Evolutionary conservation across 2,888 invertebrate species (phyloP), one percentile per base, ranked within the genome.

Genomic region (Zonitis immaculata): DNA sequence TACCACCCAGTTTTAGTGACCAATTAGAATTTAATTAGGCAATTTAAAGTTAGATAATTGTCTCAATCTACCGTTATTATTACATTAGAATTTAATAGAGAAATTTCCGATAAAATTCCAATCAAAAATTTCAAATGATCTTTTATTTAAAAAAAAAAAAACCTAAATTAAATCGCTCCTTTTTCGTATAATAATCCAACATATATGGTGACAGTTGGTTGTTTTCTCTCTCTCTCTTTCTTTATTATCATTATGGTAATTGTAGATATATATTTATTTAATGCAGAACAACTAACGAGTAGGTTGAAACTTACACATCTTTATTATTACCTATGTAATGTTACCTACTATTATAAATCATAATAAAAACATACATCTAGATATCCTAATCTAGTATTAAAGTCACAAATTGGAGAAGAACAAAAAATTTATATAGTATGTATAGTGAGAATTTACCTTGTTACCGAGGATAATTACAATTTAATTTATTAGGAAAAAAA

Each of bases 11-110:
- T 49, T 59, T 54, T 54, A 52, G n/a, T 51, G 54, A 50, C 57
- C 64, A 62, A 65, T 65, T 64, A 63, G 64, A 64, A 65, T 63
- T n/a, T 66, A 65, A 66, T 66, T 66, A 64, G 64, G 61, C 57
- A 63, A 61, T 57, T 58, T 22, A 22, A 57, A 61, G 56, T 57
- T 51, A 58, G 51, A 59, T 56, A 61, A 59, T 63, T 62, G 62
- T n/a, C n/a, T 22, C 22, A 5, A 22, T 22, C 3, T 57, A 59
- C 39, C 39, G 39, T 39, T 39, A 39, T 4, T 11, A 39, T 11
- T n/a, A 18, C 39, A 20, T 5, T n/a, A n/a, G n/a, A n/a, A n/a
- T n/a, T n/a, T n/a, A n/a, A n/a, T n/a, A n/a, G n/a, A n/a, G n/a
- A n/a, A n/a, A n/a, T n/a, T n/a, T n/a, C n/a, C n/a, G n/a, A n/a